Evolutionary conservation across 2,888 invertebrate genomes (phyloP).

Genomic region (Nemoura dubitans): DNA sequence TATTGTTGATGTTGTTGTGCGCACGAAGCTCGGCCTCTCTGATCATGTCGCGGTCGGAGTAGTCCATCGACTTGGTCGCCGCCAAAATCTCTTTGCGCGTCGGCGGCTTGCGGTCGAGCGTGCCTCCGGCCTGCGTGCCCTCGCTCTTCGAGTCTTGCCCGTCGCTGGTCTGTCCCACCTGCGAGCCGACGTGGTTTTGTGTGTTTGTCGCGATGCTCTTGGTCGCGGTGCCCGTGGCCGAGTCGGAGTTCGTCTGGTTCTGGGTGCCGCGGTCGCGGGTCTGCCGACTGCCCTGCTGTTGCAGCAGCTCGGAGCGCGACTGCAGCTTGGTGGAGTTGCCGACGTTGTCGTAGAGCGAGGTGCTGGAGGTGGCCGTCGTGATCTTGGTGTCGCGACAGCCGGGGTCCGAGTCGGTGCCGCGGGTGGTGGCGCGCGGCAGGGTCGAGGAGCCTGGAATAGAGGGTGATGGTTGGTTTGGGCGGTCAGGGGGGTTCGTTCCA

Average conservation of each 20-base stretch:
- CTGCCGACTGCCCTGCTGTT: slow-evolving; percentile 59
- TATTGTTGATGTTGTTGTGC: slow-evolving; percentile 75
- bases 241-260: slow-evolving; percentile 74
- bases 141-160: slow-evolving; percentile 76
- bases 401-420: slow-evolving; percentile 73
- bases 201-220: slow-evolving; percentile 74
- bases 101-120: slow-evolving; percentile 59
- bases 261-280: slow-evolving; percentile 59
- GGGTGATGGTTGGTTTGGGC: background rate
- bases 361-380: slow-evolving; percentile 86
- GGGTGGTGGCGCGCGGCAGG: slow-evolving; percentile 78
- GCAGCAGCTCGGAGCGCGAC: slow-evolving; percentile 51
- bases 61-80: slow-evolving; percentile 64
- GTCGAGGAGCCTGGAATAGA: slow-evolving; percentile 78
- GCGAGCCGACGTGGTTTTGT: slow-evolving; percentile 75
- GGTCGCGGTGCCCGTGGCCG: slow-evolving; percentile 68
- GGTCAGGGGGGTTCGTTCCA: background rate
- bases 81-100: slow-evolving; percentile 34
- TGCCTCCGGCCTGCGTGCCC: slow-evolving; percentile 84
- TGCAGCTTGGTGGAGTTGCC: slow-evolving; percentile 55
- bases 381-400: slow-evolving; percentile 69
- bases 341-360: slow-evolving; percentile 88
- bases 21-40: slow-evolving; percentile 75
- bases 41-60: slow-evolving; percentile 65
- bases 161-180: slow-evolving; percentile 59